These are phyloP conservation scores for Nasonia oneida DNA, from an alignment of 2,888 invertebrate genomes.

Conservation along the genomic window DNA sequence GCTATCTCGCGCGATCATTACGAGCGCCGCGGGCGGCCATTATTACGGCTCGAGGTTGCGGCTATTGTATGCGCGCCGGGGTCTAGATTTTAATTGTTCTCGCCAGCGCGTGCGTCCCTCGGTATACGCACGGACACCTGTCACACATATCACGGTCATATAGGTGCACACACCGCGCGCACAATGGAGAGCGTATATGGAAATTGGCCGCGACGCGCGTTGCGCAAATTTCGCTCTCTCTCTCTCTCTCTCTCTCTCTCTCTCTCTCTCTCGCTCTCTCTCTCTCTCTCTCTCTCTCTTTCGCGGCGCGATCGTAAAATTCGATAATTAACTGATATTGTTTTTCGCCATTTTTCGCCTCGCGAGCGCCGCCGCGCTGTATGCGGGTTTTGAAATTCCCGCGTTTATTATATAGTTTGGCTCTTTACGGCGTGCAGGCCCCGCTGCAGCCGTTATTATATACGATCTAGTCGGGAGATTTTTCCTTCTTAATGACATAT, in stretches of 20 bases:
- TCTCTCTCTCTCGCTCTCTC: neutral
- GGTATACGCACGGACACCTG: conserved; percentile 70
- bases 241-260: neutral
- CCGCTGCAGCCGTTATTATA: neutral
- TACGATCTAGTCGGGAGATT: neutral
- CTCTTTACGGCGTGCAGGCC: no score
- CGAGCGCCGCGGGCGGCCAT: conserved; percentile 63
- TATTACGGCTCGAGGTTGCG: conserved; percentile 60
- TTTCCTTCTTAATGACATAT: conserved; percentile 1
- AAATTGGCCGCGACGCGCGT: conserved; percentile 46
- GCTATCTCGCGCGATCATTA: conserved; percentile 55
- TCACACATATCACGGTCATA: conserved; percentile 68
- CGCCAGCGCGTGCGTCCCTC: conserved; percentile 56
- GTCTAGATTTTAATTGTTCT: conserved; percentile 71
- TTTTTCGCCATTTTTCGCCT: conserved; percentile 17
- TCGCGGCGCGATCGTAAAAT: conserved; percentile 20
- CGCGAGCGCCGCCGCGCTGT: neutral
- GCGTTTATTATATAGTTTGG: no score
- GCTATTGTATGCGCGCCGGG: conserved; percentile 14
- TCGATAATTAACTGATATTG: conserved; percentile 48
- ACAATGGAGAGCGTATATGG: conserved; percentile 23
- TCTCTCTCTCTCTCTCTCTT: neutral
- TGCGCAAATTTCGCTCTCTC: conserved; percentile 41
- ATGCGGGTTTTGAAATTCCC: no score
- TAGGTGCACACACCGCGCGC: neutral